Percentiles rank a stretch among this genome's conserved stretches.
Conservation (phyloP, 2,113 vertebrate genomes). For the Dipodomys ordii region DNA sequence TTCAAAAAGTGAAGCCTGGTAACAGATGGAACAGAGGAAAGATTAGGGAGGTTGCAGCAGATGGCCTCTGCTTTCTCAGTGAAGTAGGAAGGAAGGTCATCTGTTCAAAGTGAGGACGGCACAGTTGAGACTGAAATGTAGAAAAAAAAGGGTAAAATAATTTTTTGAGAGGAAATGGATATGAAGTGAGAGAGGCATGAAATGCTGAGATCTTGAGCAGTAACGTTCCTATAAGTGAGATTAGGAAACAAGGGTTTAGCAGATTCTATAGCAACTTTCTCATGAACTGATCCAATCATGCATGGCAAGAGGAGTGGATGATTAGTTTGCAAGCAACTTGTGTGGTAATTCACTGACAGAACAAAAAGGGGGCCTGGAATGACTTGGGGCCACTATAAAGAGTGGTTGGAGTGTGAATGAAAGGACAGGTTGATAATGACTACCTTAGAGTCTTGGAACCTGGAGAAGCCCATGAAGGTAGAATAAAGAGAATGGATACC, state of each 20-base stretch:
- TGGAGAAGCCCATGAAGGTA: neutral
- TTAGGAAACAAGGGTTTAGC: neutral
- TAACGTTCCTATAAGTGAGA: neutral
- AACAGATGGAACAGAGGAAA: slow-evolving; percentile 76
- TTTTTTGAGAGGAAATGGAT: slow-evolving; percentile 33
- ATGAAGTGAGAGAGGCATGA: slow-evolving; percentile 37
- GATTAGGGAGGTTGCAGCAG: slow-evolving; percentile 73
- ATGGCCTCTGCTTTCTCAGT: slow-evolving; percentile 75
- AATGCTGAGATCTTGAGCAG: neutral
- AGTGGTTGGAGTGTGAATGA: neutral
- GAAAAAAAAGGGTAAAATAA: slow-evolving; percentile 32
- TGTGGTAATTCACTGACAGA: no score
- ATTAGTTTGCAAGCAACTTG: neutral
- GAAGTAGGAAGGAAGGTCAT: slow-evolving; percentile 76
- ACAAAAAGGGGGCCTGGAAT: neutral
- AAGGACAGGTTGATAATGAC: neutral
- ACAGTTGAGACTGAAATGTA: slow-evolving; percentile 57
- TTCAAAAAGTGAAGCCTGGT: slow-evolving; percentile 59
- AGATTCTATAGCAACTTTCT: neutral
- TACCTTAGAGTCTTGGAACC: neutral
- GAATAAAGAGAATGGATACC: neutral
- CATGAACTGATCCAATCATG: neutral
- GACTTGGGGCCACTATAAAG: neutral
- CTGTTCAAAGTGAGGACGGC: slow-evolving; percentile 68
- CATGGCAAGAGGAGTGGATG: neutral